Conservation (phyloP, 2,888 invertebrate species). For the Arge pagana region DNA sequence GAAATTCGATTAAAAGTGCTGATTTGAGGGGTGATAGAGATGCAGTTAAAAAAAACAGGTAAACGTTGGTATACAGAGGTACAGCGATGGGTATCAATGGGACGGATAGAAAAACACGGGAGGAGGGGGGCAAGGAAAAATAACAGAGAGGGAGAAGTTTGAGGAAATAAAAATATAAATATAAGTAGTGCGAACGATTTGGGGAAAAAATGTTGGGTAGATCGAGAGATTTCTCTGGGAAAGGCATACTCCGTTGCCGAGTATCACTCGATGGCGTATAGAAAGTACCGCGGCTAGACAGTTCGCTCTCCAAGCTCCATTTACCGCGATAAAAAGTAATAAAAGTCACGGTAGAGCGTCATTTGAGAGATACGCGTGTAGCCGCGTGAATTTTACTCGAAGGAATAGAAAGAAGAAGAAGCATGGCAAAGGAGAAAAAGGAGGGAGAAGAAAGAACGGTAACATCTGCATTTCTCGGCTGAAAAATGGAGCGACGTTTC, state of each 20-base stretch:
- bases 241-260: background rate
- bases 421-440: too few species aligned
- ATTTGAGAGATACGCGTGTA: too few species aligned
- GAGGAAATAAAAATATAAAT: background rate
- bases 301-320: slow-evolving; percentile 21
- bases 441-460: too few species aligned
- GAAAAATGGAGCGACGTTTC: too few species aligned
- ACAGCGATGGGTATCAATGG: too few species aligned
- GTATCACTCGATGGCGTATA: slow-evolving; percentile 8
- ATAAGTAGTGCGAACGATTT: slow-evolving; percentile 2
- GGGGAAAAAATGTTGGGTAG: slow-evolving; percentile 22
- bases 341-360: too few species aligned
- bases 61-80: too few species aligned
- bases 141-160: slow-evolving; percentile 12
- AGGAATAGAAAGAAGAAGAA: too few species aligned
- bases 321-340: slow-evolving; percentile 22
- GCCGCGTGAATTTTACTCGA: too few species aligned
- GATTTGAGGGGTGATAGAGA: slow-evolving; percentile 21
- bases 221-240: too few species aligned
- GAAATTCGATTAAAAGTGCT: slow-evolving; percentile 17
- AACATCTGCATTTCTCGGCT: too few species aligned
- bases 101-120: slow-evolving; percentile 1
- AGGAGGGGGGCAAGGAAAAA: slow-evolving; percentile 5
- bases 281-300: slow-evolving; percentile 17
- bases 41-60: slow-evolving; percentile 11